Evolutionary conservation across 2,113 vertebrate genomes (phyloP).

Genomic region (Diglossa brunneiventris): DNA sequence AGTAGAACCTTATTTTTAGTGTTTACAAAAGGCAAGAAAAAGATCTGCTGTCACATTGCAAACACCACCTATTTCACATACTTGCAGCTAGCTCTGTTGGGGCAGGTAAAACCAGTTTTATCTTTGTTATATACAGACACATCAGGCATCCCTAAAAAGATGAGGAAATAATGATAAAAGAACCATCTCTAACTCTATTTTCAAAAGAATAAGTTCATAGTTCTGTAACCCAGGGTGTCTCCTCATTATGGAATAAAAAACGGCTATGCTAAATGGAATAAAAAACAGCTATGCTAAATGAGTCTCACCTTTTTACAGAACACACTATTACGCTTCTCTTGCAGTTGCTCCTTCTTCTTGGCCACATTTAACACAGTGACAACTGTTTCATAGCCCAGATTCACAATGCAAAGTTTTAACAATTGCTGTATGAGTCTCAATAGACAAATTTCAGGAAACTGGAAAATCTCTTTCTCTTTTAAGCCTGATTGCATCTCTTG

Average conservation of each 20-base stretch:
- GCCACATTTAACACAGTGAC: not conserved
- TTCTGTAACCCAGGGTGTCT: not conserved
- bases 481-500: not conserved
- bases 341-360: not conserved
- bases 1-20: not conserved
- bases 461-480: not conserved
- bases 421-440: accelerated
- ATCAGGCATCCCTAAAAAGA: not conserved
- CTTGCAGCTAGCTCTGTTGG: not conserved
- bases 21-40: not conserved
- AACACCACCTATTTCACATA: not conserved
- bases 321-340: not conserved
- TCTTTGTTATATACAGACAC: not conserved
- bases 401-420: not conserved
- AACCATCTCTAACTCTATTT: not conserved
- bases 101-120: not conserved
- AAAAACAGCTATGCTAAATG: not conserved
- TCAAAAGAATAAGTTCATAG: not conserved
- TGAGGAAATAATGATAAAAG: not conserved
- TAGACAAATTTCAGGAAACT: not conserved
- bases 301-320: not conserved
- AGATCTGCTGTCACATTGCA: not conserved
- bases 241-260: not conserved
- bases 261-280: not conserved
- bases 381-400: not conserved